Percentiles rank a stretch among this genome's conserved stretches.
phyloP scores from a whole-genome alignment of 2,797 vertebrate genomes.

The Pitangus sulphuratus region DNA sequence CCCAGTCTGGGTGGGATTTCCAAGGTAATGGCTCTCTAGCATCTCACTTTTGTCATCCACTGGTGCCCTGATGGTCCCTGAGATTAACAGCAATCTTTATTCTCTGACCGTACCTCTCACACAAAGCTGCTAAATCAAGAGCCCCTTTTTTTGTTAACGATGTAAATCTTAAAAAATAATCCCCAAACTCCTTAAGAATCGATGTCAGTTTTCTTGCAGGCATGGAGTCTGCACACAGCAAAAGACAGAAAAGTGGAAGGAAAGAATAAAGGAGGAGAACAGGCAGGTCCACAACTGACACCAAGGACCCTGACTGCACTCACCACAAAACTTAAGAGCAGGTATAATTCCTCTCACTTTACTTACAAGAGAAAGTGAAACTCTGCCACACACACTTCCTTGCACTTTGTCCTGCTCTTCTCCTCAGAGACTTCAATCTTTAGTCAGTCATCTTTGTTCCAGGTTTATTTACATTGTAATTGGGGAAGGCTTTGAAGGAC shows the following conservation, averaged over 20 bases:
- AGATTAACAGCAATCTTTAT: neutral
- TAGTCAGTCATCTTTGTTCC: too few species aligned
- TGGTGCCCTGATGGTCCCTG: fast-evolving
- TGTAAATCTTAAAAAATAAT: neutral
- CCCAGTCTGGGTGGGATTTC: neutral
- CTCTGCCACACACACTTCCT: too few species aligned
- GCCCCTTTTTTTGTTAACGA: neutral
- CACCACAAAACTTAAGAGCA: neutral
- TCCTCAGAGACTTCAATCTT: too few species aligned
- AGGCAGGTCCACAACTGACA: neutral
- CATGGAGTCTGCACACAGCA: neutral
- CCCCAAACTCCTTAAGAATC: neutral
- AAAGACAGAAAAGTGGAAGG: neutral
- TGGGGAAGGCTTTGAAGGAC: too few species aligned
- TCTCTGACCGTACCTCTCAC: neutral
- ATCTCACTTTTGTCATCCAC: neutral
- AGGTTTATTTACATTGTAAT: too few species aligned
- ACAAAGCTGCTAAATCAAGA: neutral
- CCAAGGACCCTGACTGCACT: neutral
- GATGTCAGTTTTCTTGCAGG: neutral
- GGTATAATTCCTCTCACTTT: neutral
- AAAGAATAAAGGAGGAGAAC: neutral
- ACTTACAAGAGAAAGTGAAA: too few species aligned
- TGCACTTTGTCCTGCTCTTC: too few species aligned
- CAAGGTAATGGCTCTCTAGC: neutral